These are phyloP conservation scores for Phyllotreta striolata DNA, from an alignment of 2,888 invertebrate species.

Conservation along the genomic window DNA sequence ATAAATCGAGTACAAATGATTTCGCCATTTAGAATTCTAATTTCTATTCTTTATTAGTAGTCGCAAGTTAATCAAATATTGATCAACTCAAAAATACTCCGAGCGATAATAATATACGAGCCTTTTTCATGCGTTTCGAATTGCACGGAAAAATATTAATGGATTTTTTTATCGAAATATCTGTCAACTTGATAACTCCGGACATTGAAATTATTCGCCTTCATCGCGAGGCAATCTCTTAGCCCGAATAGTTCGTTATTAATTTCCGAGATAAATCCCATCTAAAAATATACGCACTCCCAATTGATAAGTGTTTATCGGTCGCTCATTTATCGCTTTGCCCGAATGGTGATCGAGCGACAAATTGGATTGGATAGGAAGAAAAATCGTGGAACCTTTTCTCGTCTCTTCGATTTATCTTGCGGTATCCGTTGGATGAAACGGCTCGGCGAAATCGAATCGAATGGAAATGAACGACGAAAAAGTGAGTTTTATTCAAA, in stretches of 20 bases:
- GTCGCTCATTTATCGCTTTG: constrained; percentile 5
- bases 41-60: no score
- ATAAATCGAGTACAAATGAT: no score
- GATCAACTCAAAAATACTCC: no score
- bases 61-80: no score
- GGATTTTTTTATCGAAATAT: no score
- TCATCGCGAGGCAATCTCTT: neutral
- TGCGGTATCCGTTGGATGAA: neutral
- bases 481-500: no score
- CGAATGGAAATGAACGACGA: neutral
- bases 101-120: no score
- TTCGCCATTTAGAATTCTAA: no score
- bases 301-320: constrained; percentile 7
- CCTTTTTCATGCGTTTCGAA: no score
- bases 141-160: no score
- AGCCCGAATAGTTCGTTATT: constrained; percentile 3
- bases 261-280: constrained; percentile 13
- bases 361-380: neutral
- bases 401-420: constrained; percentile 14
- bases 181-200: no score
- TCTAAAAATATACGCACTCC: constrained; percentile 4
- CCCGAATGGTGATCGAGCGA: neutral
- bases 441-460: no score
- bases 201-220: neutral
- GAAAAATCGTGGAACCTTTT: neutral